A percentile compares a stretch with the other conserved stretches of the same genome.
These are phyloP conservation scores for Acleris sparsana DNA, from an alignment of 2,888 invertebrate species.

Conservation along the genomic window DNA sequence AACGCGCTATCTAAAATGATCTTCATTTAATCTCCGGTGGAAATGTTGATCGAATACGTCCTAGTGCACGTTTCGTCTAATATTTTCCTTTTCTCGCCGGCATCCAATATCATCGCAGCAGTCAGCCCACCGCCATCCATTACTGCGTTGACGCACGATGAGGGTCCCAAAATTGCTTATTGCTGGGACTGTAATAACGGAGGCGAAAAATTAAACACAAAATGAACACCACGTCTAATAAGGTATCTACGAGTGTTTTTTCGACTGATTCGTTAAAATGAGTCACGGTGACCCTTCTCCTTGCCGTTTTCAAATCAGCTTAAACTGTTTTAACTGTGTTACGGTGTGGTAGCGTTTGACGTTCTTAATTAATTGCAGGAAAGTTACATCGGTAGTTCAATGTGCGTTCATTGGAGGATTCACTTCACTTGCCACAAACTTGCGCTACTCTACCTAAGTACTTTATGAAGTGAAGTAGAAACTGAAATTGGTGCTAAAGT, in stretches of 20 bases:
- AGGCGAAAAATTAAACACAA: slow-evolving; percentile 43
- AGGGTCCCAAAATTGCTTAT: slow-evolving; percentile 63
- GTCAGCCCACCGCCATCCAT: slow-evolving; percentile 54
- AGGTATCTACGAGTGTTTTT: neutral
- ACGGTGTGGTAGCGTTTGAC: slow-evolving; percentile 46
- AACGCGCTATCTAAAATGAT: slow-evolving; percentile 5
- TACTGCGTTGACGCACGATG: slow-evolving; percentile 59
- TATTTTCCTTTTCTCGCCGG: slow-evolving; percentile 41
- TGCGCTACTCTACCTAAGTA: slow-evolving; percentile 14
- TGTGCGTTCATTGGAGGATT: slow-evolving; percentile 40
- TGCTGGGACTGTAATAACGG: slow-evolving; percentile 51
- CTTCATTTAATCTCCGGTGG: slow-evolving; percentile 9
- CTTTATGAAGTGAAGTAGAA: slow-evolving; percentile 13
- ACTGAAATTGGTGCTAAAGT: slow-evolving; percentile 16
- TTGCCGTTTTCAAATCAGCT: slow-evolving; percentile 23
- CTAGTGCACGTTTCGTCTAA: slow-evolving; percentile 19
- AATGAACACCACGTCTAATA: slow-evolving; percentile 15
- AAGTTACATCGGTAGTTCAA: slow-evolving; percentile 52
- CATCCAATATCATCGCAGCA: slow-evolving; percentile 46
- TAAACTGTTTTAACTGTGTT: slow-evolving; percentile 39
- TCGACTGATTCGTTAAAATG: slow-evolving; percentile 10
- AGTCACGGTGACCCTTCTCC: no score
- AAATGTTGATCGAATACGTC: slow-evolving; percentile 26
- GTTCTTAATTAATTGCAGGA: slow-evolving; percentile 58
- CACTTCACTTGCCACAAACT: slow-evolving; percentile 44